Evolutionary conservation across 2,888 invertebrate genomes (phyloP).

Genomic region (Agrotis exclamationis): DNA sequence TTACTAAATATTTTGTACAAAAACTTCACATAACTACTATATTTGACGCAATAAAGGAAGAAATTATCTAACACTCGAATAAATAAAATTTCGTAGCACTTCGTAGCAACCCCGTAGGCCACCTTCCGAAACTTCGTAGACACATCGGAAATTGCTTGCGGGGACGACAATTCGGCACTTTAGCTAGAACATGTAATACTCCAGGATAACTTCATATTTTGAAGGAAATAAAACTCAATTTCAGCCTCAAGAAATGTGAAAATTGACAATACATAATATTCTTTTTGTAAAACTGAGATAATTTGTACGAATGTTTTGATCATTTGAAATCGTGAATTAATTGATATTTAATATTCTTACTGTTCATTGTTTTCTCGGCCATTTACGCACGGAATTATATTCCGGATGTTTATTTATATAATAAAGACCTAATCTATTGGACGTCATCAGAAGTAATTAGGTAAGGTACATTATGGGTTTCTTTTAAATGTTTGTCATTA

Average conservation of each 20-base stretch:
- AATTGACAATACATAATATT: not conserved
- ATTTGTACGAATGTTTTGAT: conserved; percentile 5
- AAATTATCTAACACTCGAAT: too few species aligned
- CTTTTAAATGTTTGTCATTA: conserved; percentile 6
- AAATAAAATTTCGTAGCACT: conserved; percentile 13
- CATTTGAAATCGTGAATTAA: conserved; percentile 29
- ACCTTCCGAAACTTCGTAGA: conserved; percentile 28
- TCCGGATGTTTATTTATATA: conserved; percentile 31
- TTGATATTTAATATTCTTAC: conserved; percentile 30
- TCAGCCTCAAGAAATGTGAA: not conserved
- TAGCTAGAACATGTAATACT: not conserved
- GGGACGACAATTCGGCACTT: conserved; percentile 7
- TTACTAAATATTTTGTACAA: too few species aligned
- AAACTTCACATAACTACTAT: too few species aligned
- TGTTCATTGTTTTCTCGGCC: conserved; percentile 19
- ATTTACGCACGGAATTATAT: conserved; percentile 19
- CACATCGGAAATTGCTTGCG: conserved; percentile 43
- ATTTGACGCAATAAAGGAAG: too few species aligned
- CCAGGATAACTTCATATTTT: not conserved
- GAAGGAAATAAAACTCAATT: not conserved
- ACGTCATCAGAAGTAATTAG: conserved; percentile 45
- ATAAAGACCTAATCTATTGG: not conserved
- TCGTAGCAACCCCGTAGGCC: conserved; percentile 25
- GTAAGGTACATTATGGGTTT: conserved; percentile 1
- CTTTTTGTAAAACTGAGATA: not conserved